These are phyloP conservation scores for Leucosticte australis DNA, from an alignment of 2,113 vertebrate genomes.

Conservation along the genomic window DNA sequence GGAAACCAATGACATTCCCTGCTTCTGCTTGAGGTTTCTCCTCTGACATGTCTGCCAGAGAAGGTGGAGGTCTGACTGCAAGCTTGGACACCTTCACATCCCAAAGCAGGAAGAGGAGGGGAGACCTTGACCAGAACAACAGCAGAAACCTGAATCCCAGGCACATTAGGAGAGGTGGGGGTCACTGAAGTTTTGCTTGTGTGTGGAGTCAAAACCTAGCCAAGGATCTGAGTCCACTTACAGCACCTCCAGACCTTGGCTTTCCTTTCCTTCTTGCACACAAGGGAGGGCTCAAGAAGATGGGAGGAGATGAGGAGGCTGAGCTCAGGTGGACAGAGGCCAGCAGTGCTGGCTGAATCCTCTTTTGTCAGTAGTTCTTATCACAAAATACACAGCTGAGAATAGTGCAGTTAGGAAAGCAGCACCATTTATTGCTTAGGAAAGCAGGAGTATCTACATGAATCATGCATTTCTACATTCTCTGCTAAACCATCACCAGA, in stretches of 20 bases:
- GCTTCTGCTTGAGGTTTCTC: background rate
- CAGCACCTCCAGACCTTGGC: background rate
- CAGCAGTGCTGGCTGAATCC: background rate
- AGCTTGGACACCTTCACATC: background rate
- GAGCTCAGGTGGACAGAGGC: background rate
- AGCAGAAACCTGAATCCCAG: background rate
- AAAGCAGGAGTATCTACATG: background rate
- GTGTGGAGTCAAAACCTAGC: accelerated
- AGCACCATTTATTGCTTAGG: background rate
- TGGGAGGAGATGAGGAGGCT: background rate
- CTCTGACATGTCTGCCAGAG: background rate
- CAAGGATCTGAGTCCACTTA: background rate
- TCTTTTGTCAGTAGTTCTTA: background rate
- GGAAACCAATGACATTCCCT: background rate
- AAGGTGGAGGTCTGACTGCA: background rate
- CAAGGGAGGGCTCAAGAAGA: background rate
- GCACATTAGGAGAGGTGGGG: background rate
- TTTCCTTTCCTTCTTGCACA: background rate
- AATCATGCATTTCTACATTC: background rate
- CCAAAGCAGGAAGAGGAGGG: background rate
- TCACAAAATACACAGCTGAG: background rate
- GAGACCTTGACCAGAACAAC: background rate
- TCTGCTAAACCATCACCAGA: background rate
- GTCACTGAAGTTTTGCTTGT: background rate
- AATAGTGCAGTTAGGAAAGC: background rate